These are phyloP conservation scores for Sebastes matsubarae DNA, from an alignment of 2,797 vertebrate species.

Conservation along the genomic window DNA sequence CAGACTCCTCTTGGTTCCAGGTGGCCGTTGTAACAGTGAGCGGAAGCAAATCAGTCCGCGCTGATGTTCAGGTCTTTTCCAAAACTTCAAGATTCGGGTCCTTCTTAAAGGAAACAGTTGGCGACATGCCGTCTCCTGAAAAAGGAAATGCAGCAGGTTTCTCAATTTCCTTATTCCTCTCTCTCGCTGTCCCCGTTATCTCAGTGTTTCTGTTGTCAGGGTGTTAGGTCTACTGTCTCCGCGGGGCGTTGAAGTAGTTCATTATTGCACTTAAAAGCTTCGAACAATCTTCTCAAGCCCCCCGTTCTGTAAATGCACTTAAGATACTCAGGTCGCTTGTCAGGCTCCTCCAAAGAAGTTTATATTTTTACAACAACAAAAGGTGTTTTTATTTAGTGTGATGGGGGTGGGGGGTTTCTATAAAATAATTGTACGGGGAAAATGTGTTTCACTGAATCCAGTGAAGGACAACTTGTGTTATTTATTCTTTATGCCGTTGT, in stretches of 20 bases:
- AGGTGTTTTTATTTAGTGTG: background rate
- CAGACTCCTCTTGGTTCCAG: conserved; percentile 61
- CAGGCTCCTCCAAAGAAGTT: background rate
- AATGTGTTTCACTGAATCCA: background rate
- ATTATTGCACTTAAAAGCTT: conserved; percentile 3
- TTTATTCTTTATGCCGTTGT: background rate
- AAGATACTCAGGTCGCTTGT: background rate
- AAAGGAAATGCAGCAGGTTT: conserved; percentile 20
- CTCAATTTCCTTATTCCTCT: background rate
- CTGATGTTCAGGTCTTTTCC: conserved; percentile 50
- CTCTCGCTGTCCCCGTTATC: conserved; percentile 3
- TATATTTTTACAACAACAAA: background rate
- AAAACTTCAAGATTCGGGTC: conserved; percentile 40
- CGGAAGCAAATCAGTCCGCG: background rate
- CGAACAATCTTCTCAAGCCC: background rate
- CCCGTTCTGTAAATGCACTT: background rate
- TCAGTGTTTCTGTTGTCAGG: conserved; percentile 8
- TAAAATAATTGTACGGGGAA: background rate
- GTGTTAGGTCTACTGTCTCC: background rate
- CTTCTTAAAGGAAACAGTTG: conserved; percentile 53
- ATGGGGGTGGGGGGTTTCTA: background rate
- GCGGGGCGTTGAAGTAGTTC: background rate
- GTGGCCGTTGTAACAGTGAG: conserved; percentile 27
- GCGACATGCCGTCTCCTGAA: conserved; percentile 30
- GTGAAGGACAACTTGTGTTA: background rate